phyloP scores from a whole-genome alignment of 2,888 invertebrate genomes.

The Epistrophella euchroma region DNA sequence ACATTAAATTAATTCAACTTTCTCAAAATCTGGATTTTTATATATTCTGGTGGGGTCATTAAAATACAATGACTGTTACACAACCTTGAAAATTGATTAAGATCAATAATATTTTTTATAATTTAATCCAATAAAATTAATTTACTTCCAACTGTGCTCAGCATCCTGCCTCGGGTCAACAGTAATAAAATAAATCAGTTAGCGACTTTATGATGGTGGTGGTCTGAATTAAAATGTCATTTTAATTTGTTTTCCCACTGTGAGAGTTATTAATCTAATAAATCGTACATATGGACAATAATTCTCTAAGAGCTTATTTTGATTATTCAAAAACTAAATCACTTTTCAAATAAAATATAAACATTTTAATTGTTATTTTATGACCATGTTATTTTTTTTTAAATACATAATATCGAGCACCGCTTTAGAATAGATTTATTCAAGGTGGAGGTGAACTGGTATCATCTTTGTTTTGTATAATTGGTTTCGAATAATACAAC shows the following conservation, averaged over 20 bases:
- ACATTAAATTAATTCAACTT: not conserved
- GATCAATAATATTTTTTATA: not conserved
- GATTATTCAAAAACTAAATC: not conserved
- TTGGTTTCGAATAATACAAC: not conserved
- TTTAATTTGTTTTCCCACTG: not conserved
- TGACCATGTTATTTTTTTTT: constrained; percentile 41
- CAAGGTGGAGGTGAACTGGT: constrained; percentile 68
- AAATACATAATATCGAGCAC: not conserved
- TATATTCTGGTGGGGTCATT: not conserved
- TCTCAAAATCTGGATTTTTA: not conserved
- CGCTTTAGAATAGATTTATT: constrained; percentile 18
- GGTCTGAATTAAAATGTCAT: constrained; percentile 8
- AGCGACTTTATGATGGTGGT: not conserved
- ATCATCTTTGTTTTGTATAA: constrained; percentile 50
- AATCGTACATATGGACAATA: not conserved
- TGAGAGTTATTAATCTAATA: constrained; percentile 17
- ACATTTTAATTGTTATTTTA: constrained; percentile 27
- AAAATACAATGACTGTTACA: not conserved
- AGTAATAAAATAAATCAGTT: constrained; percentile 6
- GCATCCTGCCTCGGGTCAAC: not conserved
- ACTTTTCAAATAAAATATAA: not conserved
- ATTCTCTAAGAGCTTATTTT: not conserved
- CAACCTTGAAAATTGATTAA: not conserved
- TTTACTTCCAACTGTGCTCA: constrained; percentile 8
- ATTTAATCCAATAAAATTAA: constrained; percentile 5